phyloP scores from a whole-genome alignment of 2,888 invertebrate genomes.

The Drosophila dives region DNA sequence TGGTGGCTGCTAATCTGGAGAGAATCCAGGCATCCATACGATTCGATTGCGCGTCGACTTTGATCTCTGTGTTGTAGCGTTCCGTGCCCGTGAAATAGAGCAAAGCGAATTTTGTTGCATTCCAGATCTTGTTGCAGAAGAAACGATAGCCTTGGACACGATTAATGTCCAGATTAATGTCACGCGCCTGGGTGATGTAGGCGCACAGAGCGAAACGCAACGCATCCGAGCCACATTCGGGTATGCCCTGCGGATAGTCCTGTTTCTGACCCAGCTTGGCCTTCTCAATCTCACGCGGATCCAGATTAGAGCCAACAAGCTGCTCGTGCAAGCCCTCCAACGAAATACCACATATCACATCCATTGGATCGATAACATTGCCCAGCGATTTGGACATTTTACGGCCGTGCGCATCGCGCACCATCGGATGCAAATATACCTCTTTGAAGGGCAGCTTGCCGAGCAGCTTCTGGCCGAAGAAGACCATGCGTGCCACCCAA shows the following conservation, averaged over 20 bases:
- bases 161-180: constrained; percentile 97
- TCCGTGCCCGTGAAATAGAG: constrained; percentile 88
- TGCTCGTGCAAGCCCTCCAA: constrained; percentile 92
- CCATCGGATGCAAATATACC: constrained; percentile 98
- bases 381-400: constrained; percentile 99
- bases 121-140: constrained; percentile 99
- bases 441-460: constrained; percentile 96
- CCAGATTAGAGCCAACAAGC: constrained; percentile 92
- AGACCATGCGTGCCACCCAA: constrained; percentile 99
- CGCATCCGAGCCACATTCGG: constrained; percentile 91
- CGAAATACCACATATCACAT: constrained; percentile 95
- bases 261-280: constrained; percentile 91
- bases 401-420: constrained; percentile 98
- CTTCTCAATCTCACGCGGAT: constrained; percentile 91
- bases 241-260: constrained; percentile 96
- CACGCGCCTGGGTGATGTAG: constrained; percentile 94
- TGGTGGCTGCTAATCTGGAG: constrained; percentile 92
- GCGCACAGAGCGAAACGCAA: constrained; percentile 94
- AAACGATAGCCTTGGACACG: constrained; percentile 97
- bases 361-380: constrained; percentile 98
- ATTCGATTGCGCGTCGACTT: constrained; percentile 85
- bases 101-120: constrained; percentile 97
- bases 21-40: constrained; percentile 97
- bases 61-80: constrained; percentile 84
- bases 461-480: constrained; percentile 95